These are phyloP conservation scores for Arothron firmamentum DNA, from an alignment of 2,113 vertebrate genomes.

Conservation along the genomic window DNA sequence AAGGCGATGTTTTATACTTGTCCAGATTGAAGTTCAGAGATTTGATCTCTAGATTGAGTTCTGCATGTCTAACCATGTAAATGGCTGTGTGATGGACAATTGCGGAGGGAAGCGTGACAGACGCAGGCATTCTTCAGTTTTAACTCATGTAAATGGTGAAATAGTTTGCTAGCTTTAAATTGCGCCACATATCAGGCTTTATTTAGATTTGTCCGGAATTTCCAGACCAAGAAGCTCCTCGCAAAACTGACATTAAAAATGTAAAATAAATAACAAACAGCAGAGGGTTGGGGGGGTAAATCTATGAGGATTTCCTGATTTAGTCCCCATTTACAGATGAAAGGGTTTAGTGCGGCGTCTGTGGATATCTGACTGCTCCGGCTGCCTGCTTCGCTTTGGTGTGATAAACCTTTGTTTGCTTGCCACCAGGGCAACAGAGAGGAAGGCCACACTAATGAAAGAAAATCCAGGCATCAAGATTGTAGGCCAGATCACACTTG, in stretches of 20 bases:
- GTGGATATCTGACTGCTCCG: conserved; percentile 7
- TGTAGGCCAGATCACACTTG: conserved; percentile 25
- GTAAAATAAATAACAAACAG: conserved; percentile 48
- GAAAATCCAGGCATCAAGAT: conserved; percentile 35
- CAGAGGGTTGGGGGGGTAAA: conserved; percentile 18
- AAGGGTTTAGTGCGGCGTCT: conserved; percentile 28
- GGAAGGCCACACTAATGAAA: conserved; percentile 38
- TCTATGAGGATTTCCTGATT: conserved; percentile 44
- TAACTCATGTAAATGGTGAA: too few species aligned
- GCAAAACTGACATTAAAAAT: conserved; percentile 39
- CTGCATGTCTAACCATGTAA: conserved; percentile 25
- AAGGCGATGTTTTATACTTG: conserved; percentile 40
- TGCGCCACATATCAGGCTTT: conserved; percentile 1
- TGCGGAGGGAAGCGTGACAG: conserved; percentile 5
- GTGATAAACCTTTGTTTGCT: conserved; percentile 48
- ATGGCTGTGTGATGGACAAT: conserved; percentile 4
- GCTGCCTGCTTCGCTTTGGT: conserved; percentile 16
- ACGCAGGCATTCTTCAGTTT: too few species aligned
- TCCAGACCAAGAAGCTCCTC: neutral
- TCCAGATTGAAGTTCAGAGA: conserved; percentile 36
- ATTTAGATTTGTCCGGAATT: conserved; percentile 7
- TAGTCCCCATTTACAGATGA: conserved; percentile 29
- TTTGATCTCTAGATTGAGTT: conserved; percentile 33
- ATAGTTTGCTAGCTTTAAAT: too few species aligned
- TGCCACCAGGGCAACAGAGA: conserved; percentile 14